Conservation (phyloP, 2,113 vertebrate genomes). For the Crotalus viridis region DNA sequence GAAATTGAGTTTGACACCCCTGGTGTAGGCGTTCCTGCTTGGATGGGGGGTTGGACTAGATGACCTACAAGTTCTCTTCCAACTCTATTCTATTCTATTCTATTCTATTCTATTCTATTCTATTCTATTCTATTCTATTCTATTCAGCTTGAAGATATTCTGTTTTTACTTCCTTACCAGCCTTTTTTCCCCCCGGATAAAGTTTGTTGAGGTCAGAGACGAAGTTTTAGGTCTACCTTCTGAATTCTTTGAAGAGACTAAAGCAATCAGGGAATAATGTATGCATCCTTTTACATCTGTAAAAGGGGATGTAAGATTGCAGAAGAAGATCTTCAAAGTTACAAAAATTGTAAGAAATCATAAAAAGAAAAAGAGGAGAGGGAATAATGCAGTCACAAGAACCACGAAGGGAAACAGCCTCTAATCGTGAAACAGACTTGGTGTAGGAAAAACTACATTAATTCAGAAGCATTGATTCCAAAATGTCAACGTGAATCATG, state of each 20-base stretch:
- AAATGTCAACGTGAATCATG: background rate
- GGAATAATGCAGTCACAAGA: background rate
- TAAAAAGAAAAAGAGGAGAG: background rate
- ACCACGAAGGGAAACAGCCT: background rate
- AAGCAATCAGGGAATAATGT: background rate
- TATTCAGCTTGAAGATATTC: background rate
- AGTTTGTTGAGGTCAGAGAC: background rate
- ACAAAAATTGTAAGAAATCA: background rate
- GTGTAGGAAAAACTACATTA: background rate
- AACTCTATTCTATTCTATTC: no score
- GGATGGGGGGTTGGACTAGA: no score
- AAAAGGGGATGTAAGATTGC: background rate
- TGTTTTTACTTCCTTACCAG: background rate
- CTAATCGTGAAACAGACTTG: background rate
- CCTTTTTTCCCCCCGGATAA: background rate
- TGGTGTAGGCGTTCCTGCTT: no score
- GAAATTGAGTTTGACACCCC: no score
- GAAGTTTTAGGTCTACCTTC: background rate
- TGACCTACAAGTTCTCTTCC: no score
- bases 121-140: no score
- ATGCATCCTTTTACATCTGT: background rate
- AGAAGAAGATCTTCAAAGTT: background rate
- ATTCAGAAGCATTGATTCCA: slow-evolving; percentile 4
- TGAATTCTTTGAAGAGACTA: background rate
- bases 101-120: no score